Conservation (phyloP, 2,113 vertebrate genomes). For the Neogobius melanostomus region DNA sequence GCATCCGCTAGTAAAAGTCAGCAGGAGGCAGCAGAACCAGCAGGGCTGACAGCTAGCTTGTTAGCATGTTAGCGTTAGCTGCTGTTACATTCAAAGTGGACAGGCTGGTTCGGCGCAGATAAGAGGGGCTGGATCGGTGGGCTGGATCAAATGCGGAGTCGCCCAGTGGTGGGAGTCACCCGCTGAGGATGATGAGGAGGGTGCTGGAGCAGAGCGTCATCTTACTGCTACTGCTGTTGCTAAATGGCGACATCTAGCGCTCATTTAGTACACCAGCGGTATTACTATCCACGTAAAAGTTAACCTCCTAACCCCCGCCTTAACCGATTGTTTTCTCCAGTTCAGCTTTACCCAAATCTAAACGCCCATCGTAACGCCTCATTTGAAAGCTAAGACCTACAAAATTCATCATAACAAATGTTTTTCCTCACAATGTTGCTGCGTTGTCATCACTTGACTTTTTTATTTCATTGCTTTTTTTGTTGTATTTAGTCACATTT, state of each 20-base stretch:
- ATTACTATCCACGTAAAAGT: background rate
- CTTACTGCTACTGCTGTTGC: slow-evolving; percentile 14
- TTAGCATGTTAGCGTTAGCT: slow-evolving; percentile 60
- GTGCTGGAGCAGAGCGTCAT: slow-evolving; percentile 6
- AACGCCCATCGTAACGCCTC: too few relatives aligned
- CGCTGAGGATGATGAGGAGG: background rate
- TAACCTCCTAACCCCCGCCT: too few relatives aligned
- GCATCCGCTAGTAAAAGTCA: slow-evolving; percentile 58
- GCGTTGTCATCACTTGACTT: too few relatives aligned
- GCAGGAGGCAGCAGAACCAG: slow-evolving; percentile 51
- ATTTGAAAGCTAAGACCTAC: too few relatives aligned
- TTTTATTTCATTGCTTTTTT: too few relatives aligned
- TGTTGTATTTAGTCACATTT: too few relatives aligned
- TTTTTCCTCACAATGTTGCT: too few relatives aligned
- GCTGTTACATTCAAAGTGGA: slow-evolving; percentile 55
- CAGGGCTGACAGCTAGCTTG: slow-evolving; percentile 70
- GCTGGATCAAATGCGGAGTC: background rate
- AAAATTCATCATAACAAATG: too few relatives aligned
- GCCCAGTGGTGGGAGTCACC: background rate
- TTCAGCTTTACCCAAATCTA: too few relatives aligned
- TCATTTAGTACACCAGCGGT: background rate
- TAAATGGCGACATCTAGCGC: slow-evolving; percentile 34
- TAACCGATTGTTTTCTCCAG: too few relatives aligned
- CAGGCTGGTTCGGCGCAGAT: slow-evolving; percentile 25
- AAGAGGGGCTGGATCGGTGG: background rate